Percentiles rank a stretch among this genome's conserved stretches.
These are phyloP conservation scores for Platycercus adscitus DNA, from an alignment of 2,113 vertebrate species.

Conservation along the genomic window DNA sequence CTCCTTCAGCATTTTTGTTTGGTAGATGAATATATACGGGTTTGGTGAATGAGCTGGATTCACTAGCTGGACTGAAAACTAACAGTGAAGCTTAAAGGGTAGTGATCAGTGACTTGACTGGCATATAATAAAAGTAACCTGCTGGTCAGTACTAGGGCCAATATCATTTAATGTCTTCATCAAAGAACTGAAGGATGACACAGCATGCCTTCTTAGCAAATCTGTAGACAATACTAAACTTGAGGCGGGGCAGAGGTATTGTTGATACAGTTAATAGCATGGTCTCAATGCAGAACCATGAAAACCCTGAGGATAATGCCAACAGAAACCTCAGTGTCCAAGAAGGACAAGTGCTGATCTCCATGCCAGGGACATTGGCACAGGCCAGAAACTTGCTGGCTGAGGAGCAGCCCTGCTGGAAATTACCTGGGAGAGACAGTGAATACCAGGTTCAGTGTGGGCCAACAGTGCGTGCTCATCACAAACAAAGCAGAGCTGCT, in stretches of 20 bases:
- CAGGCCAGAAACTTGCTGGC: background rate
- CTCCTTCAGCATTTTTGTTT: background rate
- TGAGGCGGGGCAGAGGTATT: rapidly evolving
- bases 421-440: background rate
- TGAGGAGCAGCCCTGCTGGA: background rate
- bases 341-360: rapidly evolving
- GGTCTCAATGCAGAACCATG: background rate
- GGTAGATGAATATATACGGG: background rate
- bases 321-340: background rate
- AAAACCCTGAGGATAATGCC: background rate
- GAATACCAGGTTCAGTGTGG: background rate
- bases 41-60: background rate
- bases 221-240: too few species aligned
- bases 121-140: background rate
- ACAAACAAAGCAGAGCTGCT: background rate
- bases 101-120: background rate
- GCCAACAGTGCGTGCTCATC: background rate
- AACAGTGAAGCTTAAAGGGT: background rate
- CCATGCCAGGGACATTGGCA: rapidly evolving
- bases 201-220: background rate
- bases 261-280: background rate
- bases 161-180: background rate
- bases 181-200: background rate
- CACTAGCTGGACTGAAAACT: background rate
- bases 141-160: background rate